phyloP scores from a whole-genome alignment of 2,888 invertebrate genomes.

The Melanophora roralis region DNA sequence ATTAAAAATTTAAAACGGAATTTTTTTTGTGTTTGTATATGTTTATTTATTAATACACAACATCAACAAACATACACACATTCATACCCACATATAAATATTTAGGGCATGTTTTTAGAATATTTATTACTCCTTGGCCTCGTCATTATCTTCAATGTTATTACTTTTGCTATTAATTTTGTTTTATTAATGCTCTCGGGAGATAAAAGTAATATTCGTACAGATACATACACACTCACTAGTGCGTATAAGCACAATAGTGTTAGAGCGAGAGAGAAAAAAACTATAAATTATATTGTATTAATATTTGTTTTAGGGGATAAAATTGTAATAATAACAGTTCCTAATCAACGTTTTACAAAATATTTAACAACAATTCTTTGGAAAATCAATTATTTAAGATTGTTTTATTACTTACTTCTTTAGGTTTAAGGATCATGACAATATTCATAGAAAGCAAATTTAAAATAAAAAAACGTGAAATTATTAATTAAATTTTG shows the following conservation, averaged over 20 bases:
- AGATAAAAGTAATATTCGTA: neutral
- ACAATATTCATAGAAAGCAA: too few species aligned
- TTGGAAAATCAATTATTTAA: neutral
- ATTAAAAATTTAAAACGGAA: too few species aligned
- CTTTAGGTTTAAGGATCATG: too few species aligned
- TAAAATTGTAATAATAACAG: neutral
- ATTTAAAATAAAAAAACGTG: too few species aligned
- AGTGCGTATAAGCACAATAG: too few species aligned
- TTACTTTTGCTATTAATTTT: neutral
- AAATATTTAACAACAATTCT: neutral
- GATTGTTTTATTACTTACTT: neutral
- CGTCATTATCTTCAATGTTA: neutral
- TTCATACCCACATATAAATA: too few species aligned
- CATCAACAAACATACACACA: too few species aligned
- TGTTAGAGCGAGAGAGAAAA: neutral
- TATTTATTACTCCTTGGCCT: neutral
- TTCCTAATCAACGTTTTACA: neutral
- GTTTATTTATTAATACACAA: too few species aligned
- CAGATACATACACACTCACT: neutral
- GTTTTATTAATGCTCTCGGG: neutral
- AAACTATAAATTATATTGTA: neutral
- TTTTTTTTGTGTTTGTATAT: too few species aligned
- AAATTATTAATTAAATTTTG: too few species aligned
- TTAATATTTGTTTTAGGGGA: neutral
- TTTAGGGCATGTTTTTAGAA: neutral